These are phyloP conservation scores for human DNA, from an alignment of 2,113 vertebrate species.

Conservation along the genomic window GRCh38 chr9:105869501-105870000, in stretches of 20 bases:
- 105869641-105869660: background rate
- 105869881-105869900: background rate
- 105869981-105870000: background rate
- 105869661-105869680: background rate
- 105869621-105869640: background rate
- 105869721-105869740: background rate
- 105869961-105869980: background rate
- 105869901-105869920: background rate
- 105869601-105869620: background rate
- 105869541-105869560: conserved; percentile 33
- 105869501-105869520: background rate
- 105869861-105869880: background rate
- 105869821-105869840: background rate
- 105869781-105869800: background rate
- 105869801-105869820: background rate
- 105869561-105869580: background rate
- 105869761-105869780: background rate
- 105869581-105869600: background rate
- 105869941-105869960: background rate
- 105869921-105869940: background rate
- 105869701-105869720: background rate
- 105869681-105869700: background rate
- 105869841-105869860: background rate
- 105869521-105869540: background rate
- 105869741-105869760: background rate